phyloP scores from a whole-genome alignment of 2,797 vertebrate genomes.

The Fistularia commersonii region DNA sequence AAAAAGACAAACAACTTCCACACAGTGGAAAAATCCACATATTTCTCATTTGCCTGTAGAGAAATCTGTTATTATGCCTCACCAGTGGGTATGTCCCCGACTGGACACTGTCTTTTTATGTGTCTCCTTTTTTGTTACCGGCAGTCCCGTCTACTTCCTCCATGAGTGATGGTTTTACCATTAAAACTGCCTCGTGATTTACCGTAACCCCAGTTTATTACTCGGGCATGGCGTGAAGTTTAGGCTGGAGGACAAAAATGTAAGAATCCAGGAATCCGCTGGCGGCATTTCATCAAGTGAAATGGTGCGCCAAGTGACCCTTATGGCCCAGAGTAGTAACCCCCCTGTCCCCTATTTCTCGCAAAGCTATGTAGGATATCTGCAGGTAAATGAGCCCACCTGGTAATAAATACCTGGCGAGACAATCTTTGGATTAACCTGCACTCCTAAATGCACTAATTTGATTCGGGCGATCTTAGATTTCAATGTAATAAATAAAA shows the following conservation, averaged over 20 bases:
- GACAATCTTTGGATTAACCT: too few relatives aligned
- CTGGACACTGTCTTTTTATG: conserved; percentile 46
- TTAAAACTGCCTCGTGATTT: conserved; percentile 30
- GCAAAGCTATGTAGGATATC: too few relatives aligned
- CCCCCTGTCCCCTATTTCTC: too few relatives aligned
- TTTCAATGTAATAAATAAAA: too few relatives aligned
- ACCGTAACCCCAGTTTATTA: conserved; percentile 31
- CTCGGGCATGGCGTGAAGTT: background rate
- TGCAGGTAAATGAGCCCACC: too few relatives aligned
- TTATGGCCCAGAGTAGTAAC: too few relatives aligned
- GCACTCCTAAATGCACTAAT: too few relatives aligned
- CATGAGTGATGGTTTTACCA: conserved; percentile 22
- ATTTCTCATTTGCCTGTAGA: conserved; percentile 31
- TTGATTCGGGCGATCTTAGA: too few relatives aligned
- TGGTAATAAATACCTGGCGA: too few relatives aligned
- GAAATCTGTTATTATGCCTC: conserved; percentile 25
- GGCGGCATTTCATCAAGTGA: too few relatives aligned
- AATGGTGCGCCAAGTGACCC: too few relatives aligned
- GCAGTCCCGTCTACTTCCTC: conserved; percentile 42
- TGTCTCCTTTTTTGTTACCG: conserved; percentile 33
- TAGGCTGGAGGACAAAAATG: background rate
- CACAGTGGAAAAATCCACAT: background rate
- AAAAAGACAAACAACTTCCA: conserved; percentile 25
- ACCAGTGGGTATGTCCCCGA: conserved; percentile 46
- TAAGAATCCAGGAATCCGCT: conserved; percentile 6